phyloP scores from a whole-genome alignment of 2,113 vertebrate species.

The Danionella cerebrum region DNA sequence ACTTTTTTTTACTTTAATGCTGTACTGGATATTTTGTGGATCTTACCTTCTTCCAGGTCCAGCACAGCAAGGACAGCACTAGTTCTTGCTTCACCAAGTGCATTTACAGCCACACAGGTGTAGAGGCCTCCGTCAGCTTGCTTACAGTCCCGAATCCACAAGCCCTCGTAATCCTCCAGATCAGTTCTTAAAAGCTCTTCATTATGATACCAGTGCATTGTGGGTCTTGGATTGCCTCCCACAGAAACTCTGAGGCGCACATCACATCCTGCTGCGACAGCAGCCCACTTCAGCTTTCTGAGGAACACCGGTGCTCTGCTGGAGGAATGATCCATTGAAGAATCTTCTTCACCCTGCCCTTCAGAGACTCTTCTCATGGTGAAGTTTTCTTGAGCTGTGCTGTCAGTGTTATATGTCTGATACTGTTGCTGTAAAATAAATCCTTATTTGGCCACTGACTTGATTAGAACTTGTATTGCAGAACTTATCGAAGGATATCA shows the following conservation, averaged over 20 bases:
- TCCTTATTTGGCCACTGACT: not conserved
- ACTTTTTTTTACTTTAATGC: too few species aligned
- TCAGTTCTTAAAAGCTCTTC: slow-evolving; percentile 59
- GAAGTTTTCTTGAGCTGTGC: not conserved
- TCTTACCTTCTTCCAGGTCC: slow-evolving; percentile 76
- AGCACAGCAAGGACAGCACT: slow-evolving; percentile 78
- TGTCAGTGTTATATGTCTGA: not conserved
- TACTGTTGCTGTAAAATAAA: not conserved
- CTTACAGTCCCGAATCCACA: slow-evolving; percentile 83
- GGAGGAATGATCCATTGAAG: slow-evolving; percentile 61
- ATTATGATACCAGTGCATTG: slow-evolving; percentile 81
- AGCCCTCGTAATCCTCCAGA: slow-evolving; percentile 71
- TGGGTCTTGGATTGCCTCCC: slow-evolving; percentile 71
- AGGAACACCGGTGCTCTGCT: slow-evolving; percentile 60
- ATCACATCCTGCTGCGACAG: slow-evolving; percentile 78
- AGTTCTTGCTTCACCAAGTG: slow-evolving; percentile 71
- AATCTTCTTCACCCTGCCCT: slow-evolving; percentile 37
- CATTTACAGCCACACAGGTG: slow-evolving; percentile 77
- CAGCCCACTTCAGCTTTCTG: slow-evolving; percentile 79
- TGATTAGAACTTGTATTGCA: not conserved
- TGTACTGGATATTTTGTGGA: not conserved
- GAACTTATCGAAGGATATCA: not conserved
- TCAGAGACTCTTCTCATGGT: not conserved
- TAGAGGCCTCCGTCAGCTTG: slow-evolving; percentile 77
- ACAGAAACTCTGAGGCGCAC: slow-evolving; percentile 78